Evolutionary conservation across 1,140 invertebrate genomes (phyloP).

Genomic region (Pogonognathellus flavescens): DNA sequence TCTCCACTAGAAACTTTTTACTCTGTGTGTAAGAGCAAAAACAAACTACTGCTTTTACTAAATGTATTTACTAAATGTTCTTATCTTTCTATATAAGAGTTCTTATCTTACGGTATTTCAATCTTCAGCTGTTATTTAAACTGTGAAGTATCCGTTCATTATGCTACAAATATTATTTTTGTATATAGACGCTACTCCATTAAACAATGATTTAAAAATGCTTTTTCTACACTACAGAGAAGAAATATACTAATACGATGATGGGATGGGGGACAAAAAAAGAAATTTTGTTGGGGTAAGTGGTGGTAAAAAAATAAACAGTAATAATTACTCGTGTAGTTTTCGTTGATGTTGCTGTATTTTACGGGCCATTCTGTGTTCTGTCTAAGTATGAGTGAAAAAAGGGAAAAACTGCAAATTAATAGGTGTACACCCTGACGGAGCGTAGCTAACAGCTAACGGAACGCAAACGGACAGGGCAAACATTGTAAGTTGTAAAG

Average conservation of each 20-base stretch:
- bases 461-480: neutral
- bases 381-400: neutral
- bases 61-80: neutral
- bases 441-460: slow-evolving; percentile 28
- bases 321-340: slow-evolving; percentile 1
- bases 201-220: no score
- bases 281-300: neutral
- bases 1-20: no score
- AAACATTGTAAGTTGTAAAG: neutral
- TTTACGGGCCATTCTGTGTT: neutral
- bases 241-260: neutral
- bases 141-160: slow-evolving; percentile 6
- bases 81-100: no score
- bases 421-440: neutral
- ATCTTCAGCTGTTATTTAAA: slow-evolving; percentile 14
- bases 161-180: no score
- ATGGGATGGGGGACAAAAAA: neutral
- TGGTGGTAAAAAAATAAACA: neutral
- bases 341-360: neutral
- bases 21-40: no score
- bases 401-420: neutral
- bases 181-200: no score
- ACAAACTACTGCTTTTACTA: neutral
- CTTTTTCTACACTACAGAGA: neutral
- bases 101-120: slow-evolving; percentile 18